Percentiles rank a stretch among this genome's conserved stretches.
These are phyloP conservation scores for Oreochromis spilurus DNA, from an alignment of 2,113 vertebrate species.

Conservation along the genomic window DNA sequence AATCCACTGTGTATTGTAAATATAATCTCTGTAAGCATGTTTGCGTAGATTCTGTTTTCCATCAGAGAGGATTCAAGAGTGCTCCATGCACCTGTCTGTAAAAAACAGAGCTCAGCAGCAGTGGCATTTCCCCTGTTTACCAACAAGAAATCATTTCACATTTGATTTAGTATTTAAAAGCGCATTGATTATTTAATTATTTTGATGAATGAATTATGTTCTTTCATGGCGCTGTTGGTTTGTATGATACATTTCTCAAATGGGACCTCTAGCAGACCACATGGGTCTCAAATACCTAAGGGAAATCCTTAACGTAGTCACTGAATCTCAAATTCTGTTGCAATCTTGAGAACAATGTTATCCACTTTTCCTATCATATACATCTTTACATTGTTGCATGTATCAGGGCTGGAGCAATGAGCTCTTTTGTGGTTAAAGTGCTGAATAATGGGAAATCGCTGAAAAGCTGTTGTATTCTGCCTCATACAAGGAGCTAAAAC, in stretches of 20 bases:
- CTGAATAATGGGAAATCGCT: slow-evolving; percentile 11
- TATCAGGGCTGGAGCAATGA: slow-evolving; percentile 2
- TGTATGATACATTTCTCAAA: slow-evolving; percentile 3
- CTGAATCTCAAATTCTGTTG: neutral
- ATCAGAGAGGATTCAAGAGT: slow-evolving; percentile 3
- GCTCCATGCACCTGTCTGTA: slow-evolving; percentile 18
- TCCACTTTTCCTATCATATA: neutral
- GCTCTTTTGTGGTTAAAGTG: neutral
- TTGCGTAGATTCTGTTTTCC: slow-evolving; percentile 19
- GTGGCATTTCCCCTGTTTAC: neutral
- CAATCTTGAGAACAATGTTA: neutral
- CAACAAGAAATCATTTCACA: slow-evolving; percentile 47
- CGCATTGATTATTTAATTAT: slow-evolving; percentile 44
- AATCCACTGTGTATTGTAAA: slow-evolving; percentile 48
- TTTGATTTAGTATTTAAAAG: slow-evolving; percentile 58
- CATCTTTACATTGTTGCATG: neutral
- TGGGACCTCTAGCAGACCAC: neutral
- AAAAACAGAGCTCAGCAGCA: slow-evolving; percentile 15
- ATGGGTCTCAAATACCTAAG: neutral
- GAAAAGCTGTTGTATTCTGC: neutral
- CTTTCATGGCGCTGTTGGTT: slow-evolving; percentile 13
- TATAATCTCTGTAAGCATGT: slow-evolving; percentile 30
- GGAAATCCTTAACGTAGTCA: neutral
- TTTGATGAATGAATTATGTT: slow-evolving; percentile 16
- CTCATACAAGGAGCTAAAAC: neutral